These are phyloP conservation scores for Amblyopsis hoosieri DNA, from an alignment of 2,797 vertebrate genomes.

Conservation along the genomic window DNA sequence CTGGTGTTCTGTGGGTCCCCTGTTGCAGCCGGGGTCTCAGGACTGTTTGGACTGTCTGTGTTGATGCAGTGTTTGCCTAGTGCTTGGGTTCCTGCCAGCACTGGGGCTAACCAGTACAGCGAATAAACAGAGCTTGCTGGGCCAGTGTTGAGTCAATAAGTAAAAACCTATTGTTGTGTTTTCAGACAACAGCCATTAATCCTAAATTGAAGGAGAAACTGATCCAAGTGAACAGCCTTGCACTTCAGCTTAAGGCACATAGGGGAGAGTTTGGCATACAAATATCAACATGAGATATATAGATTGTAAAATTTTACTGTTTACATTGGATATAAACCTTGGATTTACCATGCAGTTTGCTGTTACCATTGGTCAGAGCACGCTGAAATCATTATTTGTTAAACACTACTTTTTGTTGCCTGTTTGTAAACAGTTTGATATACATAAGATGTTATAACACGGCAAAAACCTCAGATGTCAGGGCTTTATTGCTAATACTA, in stretches of 20 bases:
- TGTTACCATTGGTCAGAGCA: too few species aligned
- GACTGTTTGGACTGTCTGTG: constrained; percentile 16
- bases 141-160: constrained; percentile 30
- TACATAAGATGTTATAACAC: too few species aligned
- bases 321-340: too few species aligned
- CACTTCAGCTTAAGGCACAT: background rate
- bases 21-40: constrained; percentile 43
- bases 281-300: too few species aligned
- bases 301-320: too few species aligned
- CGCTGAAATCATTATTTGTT: too few species aligned
- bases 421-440: too few species aligned
- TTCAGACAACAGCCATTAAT: constrained; percentile 16
- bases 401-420: too few species aligned
- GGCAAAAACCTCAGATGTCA: too few species aligned
- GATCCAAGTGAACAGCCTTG: constrained; percentile 6
- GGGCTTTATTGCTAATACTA: too few species aligned
- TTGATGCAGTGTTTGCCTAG: constrained; percentile 17
- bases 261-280: too few species aligned
- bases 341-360: too few species aligned
- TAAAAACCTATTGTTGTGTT: constrained; percentile 31
- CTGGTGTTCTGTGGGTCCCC: constrained; percentile 33
- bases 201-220: constrained; percentile 10
- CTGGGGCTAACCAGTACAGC: constrained; percentile 10
- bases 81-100: constrained; percentile 28
- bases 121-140: constrained; percentile 24